Percentiles rank a stretch among this genome's conserved stretches.
phyloP scores from a whole-genome alignment of 2,113 vertebrate species.

The Pelecanoides urinatrix region DNA sequence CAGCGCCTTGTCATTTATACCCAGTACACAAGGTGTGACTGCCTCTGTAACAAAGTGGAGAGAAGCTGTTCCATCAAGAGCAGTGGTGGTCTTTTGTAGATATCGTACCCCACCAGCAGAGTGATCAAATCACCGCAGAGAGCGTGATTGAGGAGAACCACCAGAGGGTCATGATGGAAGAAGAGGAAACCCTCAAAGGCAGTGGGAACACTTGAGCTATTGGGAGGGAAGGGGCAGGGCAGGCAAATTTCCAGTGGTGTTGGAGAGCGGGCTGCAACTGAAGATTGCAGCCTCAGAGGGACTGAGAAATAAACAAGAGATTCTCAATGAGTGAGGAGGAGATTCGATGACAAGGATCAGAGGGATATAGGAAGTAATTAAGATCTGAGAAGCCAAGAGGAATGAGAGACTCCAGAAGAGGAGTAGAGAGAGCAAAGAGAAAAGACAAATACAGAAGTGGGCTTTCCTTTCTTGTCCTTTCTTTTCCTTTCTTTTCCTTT shows the following conservation, averaged over 20 bases:
- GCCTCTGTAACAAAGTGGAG: background rate
- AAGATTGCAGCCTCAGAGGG: background rate
- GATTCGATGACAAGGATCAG: slow-evolving; percentile 34
- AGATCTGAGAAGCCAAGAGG: slow-evolving; percentile 25
- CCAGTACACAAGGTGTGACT: background rate
- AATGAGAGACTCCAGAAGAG: slow-evolving; percentile 20
- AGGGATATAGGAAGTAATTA: slow-evolving; percentile 44
- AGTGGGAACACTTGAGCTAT: background rate
- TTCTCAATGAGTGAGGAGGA: slow-evolving; percentile 13
- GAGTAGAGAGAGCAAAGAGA: slow-evolving; percentile 17
- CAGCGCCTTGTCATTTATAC: background rate
- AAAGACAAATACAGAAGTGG: slow-evolving; percentile 13
- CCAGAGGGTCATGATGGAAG: background rate
- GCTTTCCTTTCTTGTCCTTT: background rate
- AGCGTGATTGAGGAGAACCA: background rate
- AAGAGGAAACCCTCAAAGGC: background rate
- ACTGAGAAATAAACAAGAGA: slow-evolving; percentile 26
- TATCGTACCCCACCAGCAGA: background rate
- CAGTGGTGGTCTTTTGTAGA: background rate
- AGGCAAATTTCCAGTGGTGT: background rate
- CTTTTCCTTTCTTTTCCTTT: background rate
- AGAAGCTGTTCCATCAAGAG: background rate
- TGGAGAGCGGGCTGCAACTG: background rate
- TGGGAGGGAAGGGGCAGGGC: background rate
- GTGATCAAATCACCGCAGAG: background rate